Base-by-base conservation (phyloP, 2,113 vertebrate species). In the Arothron firmamentum region DNA sequence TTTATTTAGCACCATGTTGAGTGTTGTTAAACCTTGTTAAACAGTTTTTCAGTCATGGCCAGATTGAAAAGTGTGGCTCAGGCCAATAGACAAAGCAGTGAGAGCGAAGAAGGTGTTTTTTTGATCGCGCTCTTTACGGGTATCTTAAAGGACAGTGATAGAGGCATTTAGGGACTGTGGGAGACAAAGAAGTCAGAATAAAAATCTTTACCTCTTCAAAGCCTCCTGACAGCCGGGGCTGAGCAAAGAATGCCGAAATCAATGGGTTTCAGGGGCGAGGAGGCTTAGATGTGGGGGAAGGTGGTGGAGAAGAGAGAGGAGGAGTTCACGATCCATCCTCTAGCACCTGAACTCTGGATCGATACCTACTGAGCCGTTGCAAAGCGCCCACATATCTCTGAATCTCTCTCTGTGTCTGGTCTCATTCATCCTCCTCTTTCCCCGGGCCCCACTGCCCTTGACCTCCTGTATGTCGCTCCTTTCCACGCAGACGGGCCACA, bases 321-420 rank as follows among this genome's bases (percentile, higher is more conserved):
- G 62, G 54, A 63, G 42, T 65, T 77, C 47, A 56, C 42, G 63
- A 86, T 86, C 84, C 78, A 70, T 87, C 84, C 81, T 78, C 72
- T 31, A 56, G 57, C 58, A 75, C 67, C 77, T 81, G 85, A 49
- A 86, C 74, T 77, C 70, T 38, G 13, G 76, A 87, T 87, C 87
- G 77, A 88, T 88, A 86, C 55, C 67, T 45, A 18, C 43, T 74
- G 74, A 82, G 72, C 62, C 65, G 64, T 15, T 52, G 59, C 54
- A 67, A 77, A 80, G 70, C 18, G 38, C 67, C 70, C 67, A 54
- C 75, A 72, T 78, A 70, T 78, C 66, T 83, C 68, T 43, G 50
- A n/a, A 41, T 51, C 50, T 47, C 52, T 7, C 61, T 59, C 52
- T 17, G 31, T 42, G 45, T 34, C 47, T 51, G 7, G 49, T 46